Base-by-base conservation (phyloP, 1,140 invertebrate genomes). In the Drosophila erecta region DNA sequence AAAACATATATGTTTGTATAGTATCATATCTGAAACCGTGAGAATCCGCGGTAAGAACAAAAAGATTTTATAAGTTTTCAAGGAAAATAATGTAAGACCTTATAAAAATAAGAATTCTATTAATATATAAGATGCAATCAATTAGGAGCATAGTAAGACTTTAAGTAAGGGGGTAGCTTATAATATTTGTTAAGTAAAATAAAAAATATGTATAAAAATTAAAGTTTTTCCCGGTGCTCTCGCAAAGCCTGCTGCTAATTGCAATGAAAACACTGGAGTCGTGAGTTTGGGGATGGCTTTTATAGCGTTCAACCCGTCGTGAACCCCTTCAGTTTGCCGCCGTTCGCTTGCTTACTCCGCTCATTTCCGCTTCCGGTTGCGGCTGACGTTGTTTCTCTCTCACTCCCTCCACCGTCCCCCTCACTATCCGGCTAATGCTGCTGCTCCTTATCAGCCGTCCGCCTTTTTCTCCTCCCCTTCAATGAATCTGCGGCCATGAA, bases 301-400 rank as follows among this genome's bases (percentile, higher is more conserved):
- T 33, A 67, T 65, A 64, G 44, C 57, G 57, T 74, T 76, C 56
- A 77, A 73, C 62, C 61, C 57, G 55, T 15, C 40, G 30, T 8
- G 67, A 79, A 81, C 64, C 61, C 61, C 53, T 62, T 58, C 62
- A 44, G 50, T 65, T 76, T 67, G 37, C 38, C 40, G 17, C 50
- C 27, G 10, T 69, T 41, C 17, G 41, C 41, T 44, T 44, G 62
- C 60, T 56, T 51, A 67, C 79, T 76, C 54, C 46, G 65, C 79
- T 80, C 57, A 80, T 87, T 87, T 87, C 84, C 84, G 79, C 30
- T 79, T 84, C 83, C 80, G 78, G 65, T 38, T 43, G 62, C 61
- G 54, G 59, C 80, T 66, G 65, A 38, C 40, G 62, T 58, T 49
- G 59, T 59, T 15, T 15, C 20, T 8, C 41, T 17, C 11, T 24